Evolutionary conservation across 2,113 vertebrate species (phyloP).

Genomic region (Mesocricetus auratus): DNA sequence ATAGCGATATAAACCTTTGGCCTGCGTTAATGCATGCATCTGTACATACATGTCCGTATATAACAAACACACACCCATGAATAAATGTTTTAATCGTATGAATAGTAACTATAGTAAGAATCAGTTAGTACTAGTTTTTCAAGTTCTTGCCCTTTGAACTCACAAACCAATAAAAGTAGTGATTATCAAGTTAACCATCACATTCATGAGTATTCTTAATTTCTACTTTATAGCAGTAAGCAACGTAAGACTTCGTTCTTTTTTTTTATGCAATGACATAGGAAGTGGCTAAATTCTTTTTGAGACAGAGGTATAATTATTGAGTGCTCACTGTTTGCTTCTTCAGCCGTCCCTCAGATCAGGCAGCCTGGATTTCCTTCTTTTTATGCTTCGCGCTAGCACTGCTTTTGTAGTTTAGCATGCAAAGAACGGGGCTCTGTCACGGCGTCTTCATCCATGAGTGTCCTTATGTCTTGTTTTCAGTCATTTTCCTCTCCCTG

Average conservation of each 20-base stretch:
- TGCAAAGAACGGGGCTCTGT: not conserved
- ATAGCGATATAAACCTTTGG: not conserved
- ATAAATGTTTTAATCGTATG: not conserved
- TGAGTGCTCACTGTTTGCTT: not conserved
- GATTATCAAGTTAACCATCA: constrained; percentile 35
- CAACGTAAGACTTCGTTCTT: not conserved
- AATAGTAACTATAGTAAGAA: not conserved
- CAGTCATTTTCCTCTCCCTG: not conserved
- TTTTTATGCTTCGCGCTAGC: not conserved
- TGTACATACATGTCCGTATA: not conserved
- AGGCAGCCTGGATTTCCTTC: not conserved
- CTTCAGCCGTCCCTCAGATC: not conserved
- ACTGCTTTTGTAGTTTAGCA: too few relatives aligned
- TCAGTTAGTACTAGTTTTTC: not conserved
- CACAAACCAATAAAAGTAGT: constrained; percentile 46
- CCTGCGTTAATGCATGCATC: too few relatives aligned
- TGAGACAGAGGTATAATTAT: not conserved
- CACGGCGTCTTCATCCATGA: not conserved
- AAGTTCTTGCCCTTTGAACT: constrained; percentile 41
- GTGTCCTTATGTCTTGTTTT: not conserved
- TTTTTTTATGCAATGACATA: constrained; percentile 37
- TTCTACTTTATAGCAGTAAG: constrained; percentile 65
- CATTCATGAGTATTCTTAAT: not conserved
- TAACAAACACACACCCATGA: not conserved
- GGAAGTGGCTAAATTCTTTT: not conserved